Evolutionary conservation across 1,140 invertebrate species (phyloP).

Genomic region (Drosophila leontia): DNA sequence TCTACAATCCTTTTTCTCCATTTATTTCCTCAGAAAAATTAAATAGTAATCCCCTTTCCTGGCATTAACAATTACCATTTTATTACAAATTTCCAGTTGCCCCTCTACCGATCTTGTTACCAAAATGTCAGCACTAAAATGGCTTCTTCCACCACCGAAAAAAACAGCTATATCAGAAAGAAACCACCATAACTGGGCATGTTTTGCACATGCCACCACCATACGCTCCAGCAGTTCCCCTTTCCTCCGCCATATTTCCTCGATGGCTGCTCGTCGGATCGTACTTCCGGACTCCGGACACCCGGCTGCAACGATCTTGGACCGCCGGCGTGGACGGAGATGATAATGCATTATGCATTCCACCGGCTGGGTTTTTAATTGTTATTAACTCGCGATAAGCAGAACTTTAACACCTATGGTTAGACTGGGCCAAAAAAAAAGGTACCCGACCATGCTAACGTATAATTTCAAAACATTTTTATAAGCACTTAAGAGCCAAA

Average conservation of each 20-base stretch:
- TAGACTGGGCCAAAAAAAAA: slow-evolving; percentile 19
- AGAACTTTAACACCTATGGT: slow-evolving; percentile 77
- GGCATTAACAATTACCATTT: background rate
- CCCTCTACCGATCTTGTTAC: slow-evolving; percentile 42
- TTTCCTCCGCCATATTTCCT: slow-evolving; percentile 47
- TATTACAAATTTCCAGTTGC: background rate
- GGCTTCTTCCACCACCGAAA: slow-evolving; percentile 30
- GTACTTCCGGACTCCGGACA: slow-evolving; percentile 60
- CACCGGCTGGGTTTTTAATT: slow-evolving; percentile 64
- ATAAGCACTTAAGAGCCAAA: slow-evolving; percentile 69
- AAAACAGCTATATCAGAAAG: background rate
- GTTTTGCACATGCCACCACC: slow-evolving; percentile 49
- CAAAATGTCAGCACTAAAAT: slow-evolving; percentile 54
- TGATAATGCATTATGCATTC: slow-evolving; percentile 80
- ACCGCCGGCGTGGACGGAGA: slow-evolving; percentile 57
- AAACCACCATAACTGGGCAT: slow-evolving; percentile 27
- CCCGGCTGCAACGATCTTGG: background rate
- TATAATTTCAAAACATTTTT: slow-evolving; percentile 73
- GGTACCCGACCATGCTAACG: slow-evolving; percentile 61
- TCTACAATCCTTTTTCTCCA: background rate
- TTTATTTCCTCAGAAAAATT: background rate
- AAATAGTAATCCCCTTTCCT: background rate
- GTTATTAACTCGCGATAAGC: slow-evolving; percentile 69
- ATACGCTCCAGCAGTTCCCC: slow-evolving; percentile 48
- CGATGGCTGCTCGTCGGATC: slow-evolving; percentile 56